A percentile compares a stretch with the other conserved stretches of the same genome.
phyloP scores from a whole-genome alignment of 1,140 invertebrate genomes.

The Lanistes nyassanus region DNA sequence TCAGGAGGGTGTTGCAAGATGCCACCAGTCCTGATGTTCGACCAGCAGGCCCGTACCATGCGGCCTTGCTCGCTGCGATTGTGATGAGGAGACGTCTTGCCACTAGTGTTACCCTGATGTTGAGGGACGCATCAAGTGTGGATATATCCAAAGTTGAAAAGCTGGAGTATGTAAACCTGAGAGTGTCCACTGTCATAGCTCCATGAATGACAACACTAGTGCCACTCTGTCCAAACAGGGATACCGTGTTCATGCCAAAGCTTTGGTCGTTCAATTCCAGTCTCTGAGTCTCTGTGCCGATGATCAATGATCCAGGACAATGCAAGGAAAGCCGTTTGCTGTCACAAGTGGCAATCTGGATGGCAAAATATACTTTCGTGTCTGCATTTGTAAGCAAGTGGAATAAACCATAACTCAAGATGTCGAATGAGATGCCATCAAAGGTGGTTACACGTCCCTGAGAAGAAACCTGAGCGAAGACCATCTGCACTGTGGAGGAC shows the following conservation, averaged over 20 bases:
- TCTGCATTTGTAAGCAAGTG: slow-evolving; percentile 19
- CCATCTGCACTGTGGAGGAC: background rate
- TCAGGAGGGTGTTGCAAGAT: slow-evolving; percentile 37
- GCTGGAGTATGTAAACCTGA: slow-evolving; percentile 22
- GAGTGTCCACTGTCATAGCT: slow-evolving; percentile 9
- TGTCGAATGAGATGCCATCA: slow-evolving; percentile 34
- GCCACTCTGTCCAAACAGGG: slow-evolving; percentile 19
- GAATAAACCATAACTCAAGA: slow-evolving; percentile 27
- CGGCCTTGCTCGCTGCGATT: slow-evolving; percentile 1
- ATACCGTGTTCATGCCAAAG: slow-evolving; percentile 24
- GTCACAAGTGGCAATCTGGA: slow-evolving; percentile 24
- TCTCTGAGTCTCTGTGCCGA: slow-evolving; percentile 10
- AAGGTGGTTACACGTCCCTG: slow-evolving; percentile 36
- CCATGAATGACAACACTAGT: slow-evolving; percentile 22
- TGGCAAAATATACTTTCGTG: slow-evolving; percentile 14
- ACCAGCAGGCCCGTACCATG: slow-evolving; percentile 9
- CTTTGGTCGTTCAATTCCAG: slow-evolving; percentile 27
- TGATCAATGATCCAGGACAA: slow-evolving; percentile 26
- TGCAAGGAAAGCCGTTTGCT: slow-evolving; percentile 8
- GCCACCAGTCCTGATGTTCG: slow-evolving; percentile 29
- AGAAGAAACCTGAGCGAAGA: slow-evolving; percentile 30
- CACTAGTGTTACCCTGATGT: slow-evolving; percentile 23
- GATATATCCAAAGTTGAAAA: slow-evolving; percentile 19
- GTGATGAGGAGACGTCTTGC: slow-evolving; percentile 27
- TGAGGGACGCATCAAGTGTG: slow-evolving; percentile 14